Conservation (phyloP, 2,888 invertebrate genomes). For the Scaeva pyrastri region DNA sequence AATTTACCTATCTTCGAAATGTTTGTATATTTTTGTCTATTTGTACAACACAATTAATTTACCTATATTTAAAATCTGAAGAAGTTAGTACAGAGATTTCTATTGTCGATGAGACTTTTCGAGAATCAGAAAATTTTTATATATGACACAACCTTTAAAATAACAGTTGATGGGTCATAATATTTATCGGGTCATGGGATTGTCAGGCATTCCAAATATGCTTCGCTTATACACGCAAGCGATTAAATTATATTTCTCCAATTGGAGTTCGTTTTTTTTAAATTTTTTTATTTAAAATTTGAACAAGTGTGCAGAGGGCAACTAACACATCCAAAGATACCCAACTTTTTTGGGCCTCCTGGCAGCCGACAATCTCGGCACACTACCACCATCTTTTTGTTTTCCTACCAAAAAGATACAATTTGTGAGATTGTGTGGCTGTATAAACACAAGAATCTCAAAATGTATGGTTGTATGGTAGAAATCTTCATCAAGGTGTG, state of each 20-base stretch:
- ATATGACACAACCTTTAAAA: conserved; percentile 24
- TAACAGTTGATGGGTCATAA: conserved; percentile 63
- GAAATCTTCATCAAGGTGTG: conserved; percentile 48
- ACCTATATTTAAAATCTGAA: neutral
- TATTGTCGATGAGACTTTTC: conserved; percentile 35
- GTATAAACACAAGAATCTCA: conserved; percentile 7
- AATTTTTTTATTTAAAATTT: conserved; percentile 1
- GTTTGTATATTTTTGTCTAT: neutral
- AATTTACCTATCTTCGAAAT: neutral
- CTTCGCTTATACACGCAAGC: conserved; percentile 29
- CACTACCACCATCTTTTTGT: conserved; percentile 4
- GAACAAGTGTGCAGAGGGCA: conserved; percentile 56
- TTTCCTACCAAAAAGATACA: conserved; percentile 14
- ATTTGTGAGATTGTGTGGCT: conserved; percentile 23
- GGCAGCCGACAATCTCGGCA: conserved; percentile 17
- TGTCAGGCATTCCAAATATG: conserved; percentile 73
- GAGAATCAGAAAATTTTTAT: neutral
- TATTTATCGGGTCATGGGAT: conserved; percentile 70
- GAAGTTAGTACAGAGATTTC: conserved; percentile 11
- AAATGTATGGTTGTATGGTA: neutral
- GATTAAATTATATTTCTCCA: conserved; percentile 22
- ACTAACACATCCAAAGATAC: neutral
- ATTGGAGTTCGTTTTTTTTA: conserved; percentile 41
- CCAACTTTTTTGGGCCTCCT: conserved; percentile 23
- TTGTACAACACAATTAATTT: neutral